A percentile compares a stretch with the other conserved stretches of the same genome.
Conservation (phyloP, 2,888 invertebrate genomes). For the Anthoptus insignis region DNA sequence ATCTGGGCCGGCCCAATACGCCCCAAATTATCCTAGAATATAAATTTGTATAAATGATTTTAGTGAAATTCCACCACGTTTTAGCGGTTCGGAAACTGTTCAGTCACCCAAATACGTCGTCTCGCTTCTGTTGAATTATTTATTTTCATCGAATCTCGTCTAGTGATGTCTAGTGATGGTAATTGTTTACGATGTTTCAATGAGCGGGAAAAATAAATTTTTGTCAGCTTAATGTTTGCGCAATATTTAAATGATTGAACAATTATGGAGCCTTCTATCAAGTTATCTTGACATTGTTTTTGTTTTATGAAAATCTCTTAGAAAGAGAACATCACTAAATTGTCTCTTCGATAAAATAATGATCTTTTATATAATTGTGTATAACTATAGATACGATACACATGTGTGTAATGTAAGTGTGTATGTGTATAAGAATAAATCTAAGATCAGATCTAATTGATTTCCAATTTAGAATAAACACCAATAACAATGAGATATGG, state of each 20-base stretch:
- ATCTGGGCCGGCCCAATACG: too few species aligned
- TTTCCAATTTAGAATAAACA: too few species aligned
- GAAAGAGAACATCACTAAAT: too few species aligned
- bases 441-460: too few species aligned
- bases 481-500: too few species aligned
- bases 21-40: too few species aligned
- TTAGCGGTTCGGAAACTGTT: not conserved
- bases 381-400: too few species aligned
- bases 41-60: not conserved
- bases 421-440: too few species aligned
- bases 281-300: not conserved
- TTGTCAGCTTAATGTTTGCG: not conserved
- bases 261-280: not conserved
- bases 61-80: not conserved
- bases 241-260: not conserved
- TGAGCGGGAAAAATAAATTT: not conserved
- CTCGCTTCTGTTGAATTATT: not conserved
- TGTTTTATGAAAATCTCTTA: too few species aligned
- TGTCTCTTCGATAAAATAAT: too few species aligned
- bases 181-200: not conserved
- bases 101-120: not conserved
- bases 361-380: too few species aligned
- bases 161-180: constrained; percentile 1
- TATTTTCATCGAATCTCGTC: not conserved
- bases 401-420: too few species aligned